Percentiles rank a stretch among this genome's conserved stretches.
phyloP scores from a whole-genome alignment of 2,888 invertebrate species.

The Ophion costatus region DNA sequence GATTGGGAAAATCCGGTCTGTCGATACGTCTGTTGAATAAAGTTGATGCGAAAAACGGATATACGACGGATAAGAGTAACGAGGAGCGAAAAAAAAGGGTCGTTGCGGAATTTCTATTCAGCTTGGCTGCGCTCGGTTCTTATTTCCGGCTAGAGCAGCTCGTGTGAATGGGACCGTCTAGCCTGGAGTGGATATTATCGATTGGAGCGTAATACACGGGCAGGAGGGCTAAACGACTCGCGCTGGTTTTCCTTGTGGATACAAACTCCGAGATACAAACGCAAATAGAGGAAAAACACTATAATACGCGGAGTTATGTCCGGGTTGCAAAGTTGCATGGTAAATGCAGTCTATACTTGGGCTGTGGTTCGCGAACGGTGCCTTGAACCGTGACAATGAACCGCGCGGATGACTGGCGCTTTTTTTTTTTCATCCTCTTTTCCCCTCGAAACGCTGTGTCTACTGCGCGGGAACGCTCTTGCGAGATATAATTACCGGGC shows the following conservation, averaged over 20 bases:
- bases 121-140: not conserved
- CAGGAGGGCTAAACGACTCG: constrained; percentile 9
- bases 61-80: too few species aligned
- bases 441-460: not conserved
- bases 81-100: not conserved
- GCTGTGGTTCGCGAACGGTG: constrained; percentile 68
- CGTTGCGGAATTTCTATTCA: not conserved
- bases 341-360: constrained; percentile 68
- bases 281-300: constrained; percentile 13
- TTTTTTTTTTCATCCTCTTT: constrained; percentile 1
- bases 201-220: constrained; percentile 37
- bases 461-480: constrained; percentile 8
- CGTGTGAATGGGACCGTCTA: constrained; percentile 24
- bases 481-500: constrained; percentile 48
- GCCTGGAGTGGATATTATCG: constrained; percentile 42
- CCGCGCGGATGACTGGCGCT: constrained; percentile 61
- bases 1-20: not conserved
- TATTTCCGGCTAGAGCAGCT: constrained; percentile 11
- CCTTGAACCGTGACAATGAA: constrained; percentile 81
- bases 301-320: constrained; percentile 16
- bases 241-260: not conserved
- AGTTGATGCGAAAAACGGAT: too few species aligned
- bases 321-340: constrained; percentile 32
- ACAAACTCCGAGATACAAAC: not conserved
- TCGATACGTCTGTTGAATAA: too few species aligned